Evolutionary conservation across 2,113 vertebrate genomes (phyloP).

Genomic region (Pantherophis guttatus): DNA sequence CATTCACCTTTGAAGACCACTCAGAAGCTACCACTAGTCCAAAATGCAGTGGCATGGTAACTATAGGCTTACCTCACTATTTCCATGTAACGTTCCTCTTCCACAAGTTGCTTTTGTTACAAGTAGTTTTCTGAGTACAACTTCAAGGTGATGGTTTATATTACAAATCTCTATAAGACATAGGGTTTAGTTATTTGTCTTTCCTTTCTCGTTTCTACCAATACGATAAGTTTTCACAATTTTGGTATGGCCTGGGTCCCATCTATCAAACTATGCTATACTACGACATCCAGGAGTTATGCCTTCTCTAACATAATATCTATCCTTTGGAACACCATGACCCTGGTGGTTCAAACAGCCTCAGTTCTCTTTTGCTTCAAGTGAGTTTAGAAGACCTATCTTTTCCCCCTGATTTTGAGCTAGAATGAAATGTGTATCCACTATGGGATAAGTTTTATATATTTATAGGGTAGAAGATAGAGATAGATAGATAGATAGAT

Average conservation of each 20-base stretch:
- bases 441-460: not conserved
- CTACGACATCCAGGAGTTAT: not conserved
- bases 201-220: not conserved
- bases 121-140: not conserved
- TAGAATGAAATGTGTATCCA: not conserved
- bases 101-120: not conserved
- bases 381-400: not conserved
- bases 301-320: not conserved
- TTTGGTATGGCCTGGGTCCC: not conserved
- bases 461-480: not conserved
- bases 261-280: not conserved
- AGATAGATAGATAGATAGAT: too few species aligned
- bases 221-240: not conserved
- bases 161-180: not conserved
- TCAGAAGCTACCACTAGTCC: not conserved
- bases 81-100: not conserved
- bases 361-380: not conserved
- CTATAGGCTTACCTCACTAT: not conserved
- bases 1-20: not conserved
- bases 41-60: not conserved
- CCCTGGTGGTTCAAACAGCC: not conserved
- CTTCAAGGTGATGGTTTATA: not conserved
- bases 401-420: not conserved
- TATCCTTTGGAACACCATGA: not conserved
- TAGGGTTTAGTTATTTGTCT: not conserved